Conservation (phyloP, 2,888 invertebrate genomes). For the Phyllotreta cruciferae region DNA sequence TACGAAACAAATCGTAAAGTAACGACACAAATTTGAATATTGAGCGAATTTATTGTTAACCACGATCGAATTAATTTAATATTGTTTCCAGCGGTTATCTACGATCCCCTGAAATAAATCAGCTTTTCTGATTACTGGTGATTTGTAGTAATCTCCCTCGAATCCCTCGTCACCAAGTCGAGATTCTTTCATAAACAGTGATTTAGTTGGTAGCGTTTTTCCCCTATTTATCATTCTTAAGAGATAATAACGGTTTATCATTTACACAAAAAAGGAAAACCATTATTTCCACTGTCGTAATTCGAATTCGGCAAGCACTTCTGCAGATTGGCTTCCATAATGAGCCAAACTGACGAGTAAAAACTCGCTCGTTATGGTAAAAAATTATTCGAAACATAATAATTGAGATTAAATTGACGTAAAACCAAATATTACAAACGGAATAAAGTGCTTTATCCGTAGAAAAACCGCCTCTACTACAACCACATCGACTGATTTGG, state of each 20-base stretch:
- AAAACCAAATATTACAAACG: too few relatives aligned
- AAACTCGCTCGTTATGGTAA: too few relatives aligned
- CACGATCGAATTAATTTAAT: neutral
- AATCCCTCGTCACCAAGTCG: slow-evolving; percentile 10
- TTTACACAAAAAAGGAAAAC: slow-evolving; percentile 28
- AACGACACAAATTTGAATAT: too few relatives aligned
- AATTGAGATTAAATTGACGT: too few relatives aligned
- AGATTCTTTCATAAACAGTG: slow-evolving; percentile 29
- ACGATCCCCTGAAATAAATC: slow-evolving; percentile 12
- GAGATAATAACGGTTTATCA: slow-evolving; percentile 28
- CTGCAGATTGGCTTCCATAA: slow-evolving; percentile 22
- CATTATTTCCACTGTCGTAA: slow-evolving; percentile 24
- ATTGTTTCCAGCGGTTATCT: neutral
- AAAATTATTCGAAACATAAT: too few relatives aligned
- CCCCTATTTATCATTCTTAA: slow-evolving; percentile 27
- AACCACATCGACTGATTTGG: slow-evolving; percentile 10
- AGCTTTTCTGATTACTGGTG: slow-evolving; percentile 11
- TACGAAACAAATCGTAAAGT: neutral
- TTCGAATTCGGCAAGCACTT: slow-evolving; percentile 31
- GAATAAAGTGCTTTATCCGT: too few relatives aligned
- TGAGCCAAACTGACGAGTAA: too few relatives aligned
- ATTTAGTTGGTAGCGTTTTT: slow-evolving; percentile 30
- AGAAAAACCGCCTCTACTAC: slow-evolving; percentile 8
- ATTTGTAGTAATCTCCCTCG: slow-evolving; percentile 21
- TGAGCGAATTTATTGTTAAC: neutral